Evolutionary conservation across 2,113 vertebrate genomes (phyloP).

Genomic region (Vidua macroura): DNA sequence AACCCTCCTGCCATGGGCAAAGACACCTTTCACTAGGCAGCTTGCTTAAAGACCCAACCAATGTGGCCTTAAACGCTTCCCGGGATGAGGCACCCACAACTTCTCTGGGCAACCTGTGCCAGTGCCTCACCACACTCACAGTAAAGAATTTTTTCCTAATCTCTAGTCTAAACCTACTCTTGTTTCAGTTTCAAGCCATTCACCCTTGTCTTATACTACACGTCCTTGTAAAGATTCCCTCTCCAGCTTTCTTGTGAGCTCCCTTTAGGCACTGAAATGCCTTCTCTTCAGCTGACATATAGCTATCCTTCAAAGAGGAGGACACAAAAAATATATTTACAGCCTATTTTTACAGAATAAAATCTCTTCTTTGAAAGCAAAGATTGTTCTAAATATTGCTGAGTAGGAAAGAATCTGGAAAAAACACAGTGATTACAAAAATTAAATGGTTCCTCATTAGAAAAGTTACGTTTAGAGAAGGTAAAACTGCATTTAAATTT

Average conservation of each 20-base stretch:
- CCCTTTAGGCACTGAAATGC: neutral
- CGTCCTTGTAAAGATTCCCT: neutral
- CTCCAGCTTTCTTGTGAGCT: neutral
- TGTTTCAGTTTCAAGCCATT: neutral
- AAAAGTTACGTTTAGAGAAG: neutral
- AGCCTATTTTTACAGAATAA: neutral
- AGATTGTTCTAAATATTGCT: neutral
- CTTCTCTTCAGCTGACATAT: neutral
- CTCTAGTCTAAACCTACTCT: neutral
- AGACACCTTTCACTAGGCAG: neutral
- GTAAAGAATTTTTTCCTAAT: neutral
- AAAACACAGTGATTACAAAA: neutral
- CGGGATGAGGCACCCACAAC: neutral
- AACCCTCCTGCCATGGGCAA: neutral
- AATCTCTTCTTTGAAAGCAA: neutral
- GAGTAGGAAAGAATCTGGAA: neutral
- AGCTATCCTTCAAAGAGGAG: neutral
- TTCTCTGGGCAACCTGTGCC: neutral
- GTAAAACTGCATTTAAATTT: neutral
- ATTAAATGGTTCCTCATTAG: neutral
- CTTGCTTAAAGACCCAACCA: neutral
- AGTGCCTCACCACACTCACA: neutral
- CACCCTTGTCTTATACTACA: neutral
- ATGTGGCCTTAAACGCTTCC: neutral
- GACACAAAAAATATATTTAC: neutral